phyloP scores from a whole-genome alignment of 2,888 invertebrate species.

The Caenorhabditis sp. region DNA sequence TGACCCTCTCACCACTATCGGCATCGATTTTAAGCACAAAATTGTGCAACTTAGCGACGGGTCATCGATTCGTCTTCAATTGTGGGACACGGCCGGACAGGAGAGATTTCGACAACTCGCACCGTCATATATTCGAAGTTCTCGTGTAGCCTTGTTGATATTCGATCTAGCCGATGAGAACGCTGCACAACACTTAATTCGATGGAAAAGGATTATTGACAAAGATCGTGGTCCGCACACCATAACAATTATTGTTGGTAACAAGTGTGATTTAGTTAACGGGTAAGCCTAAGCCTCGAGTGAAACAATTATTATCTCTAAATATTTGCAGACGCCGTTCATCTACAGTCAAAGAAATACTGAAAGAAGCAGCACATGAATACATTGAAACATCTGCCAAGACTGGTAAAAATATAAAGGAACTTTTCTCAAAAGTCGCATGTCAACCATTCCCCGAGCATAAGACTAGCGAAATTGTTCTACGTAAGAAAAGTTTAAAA shows the following conservation, averaged over 20 bases:
- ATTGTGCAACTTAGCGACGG: slow-evolving; percentile 43
- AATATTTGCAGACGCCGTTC: slow-evolving; percentile 30
- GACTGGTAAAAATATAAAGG: slow-evolving; percentile 61
- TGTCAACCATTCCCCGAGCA: slow-evolving; percentile 37
- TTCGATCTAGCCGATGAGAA: slow-evolving; percentile 46
- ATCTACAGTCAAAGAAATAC: slow-evolving; percentile 10
- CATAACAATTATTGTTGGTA: slow-evolving; percentile 42
- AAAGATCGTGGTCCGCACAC: slow-evolving; percentile 35
- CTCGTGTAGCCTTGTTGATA: slow-evolving; percentile 47
- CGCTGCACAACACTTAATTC: slow-evolving; percentile 31
- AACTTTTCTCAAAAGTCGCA: slow-evolving; percentile 33
- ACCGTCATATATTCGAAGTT: slow-evolving; percentile 51
- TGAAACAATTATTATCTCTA: too few relatives aligned
- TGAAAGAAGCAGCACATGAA: slow-evolving; percentile 30
- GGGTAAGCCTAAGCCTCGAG: slow-evolving; percentile 15
- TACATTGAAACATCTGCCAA: slow-evolving; percentile 57
- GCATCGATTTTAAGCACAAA: slow-evolving; percentile 56
- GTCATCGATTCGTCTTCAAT: slow-evolving; percentile 47
- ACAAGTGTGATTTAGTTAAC: slow-evolving; percentile 40
- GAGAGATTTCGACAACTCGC: slow-evolving; percentile 54
- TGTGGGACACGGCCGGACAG: slow-evolving; percentile 57
- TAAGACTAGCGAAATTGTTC: slow-evolving; percentile 22
- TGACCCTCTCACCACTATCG: slow-evolving; percentile 45
- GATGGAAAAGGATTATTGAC: slow-evolving; percentile 47
- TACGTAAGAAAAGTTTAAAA: slow-evolving; percentile 7